Conservation (phyloP, 2,888 invertebrate species). For the Plebejus argus region DNA sequence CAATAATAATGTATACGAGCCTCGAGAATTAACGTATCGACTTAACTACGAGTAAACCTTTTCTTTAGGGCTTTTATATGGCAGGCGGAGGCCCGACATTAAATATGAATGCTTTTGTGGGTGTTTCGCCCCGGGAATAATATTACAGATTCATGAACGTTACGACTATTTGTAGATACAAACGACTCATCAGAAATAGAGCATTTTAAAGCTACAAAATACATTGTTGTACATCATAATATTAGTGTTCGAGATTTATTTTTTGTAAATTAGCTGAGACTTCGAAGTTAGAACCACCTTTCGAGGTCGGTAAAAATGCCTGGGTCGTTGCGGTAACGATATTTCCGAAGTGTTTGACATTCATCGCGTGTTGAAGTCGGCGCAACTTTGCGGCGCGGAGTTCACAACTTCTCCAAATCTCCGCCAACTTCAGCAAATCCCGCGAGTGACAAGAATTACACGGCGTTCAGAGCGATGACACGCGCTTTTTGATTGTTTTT, state of each 20-base stretch:
- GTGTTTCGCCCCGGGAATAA: not conserved
- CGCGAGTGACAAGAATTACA: not conserved
- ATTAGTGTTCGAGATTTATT: not conserved
- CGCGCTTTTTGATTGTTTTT: not conserved
- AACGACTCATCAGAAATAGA: not conserved
- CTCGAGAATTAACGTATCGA: slow-evolving; percentile 5
- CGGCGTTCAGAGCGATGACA: not conserved
- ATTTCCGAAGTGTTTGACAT: not conserved
- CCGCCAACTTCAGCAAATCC: not conserved
- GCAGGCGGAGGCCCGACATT: not conserved
- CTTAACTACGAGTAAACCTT: slow-evolving; percentile 15
- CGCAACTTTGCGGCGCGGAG: not conserved
- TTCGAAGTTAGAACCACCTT: not conserved
- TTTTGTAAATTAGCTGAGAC: not conserved
- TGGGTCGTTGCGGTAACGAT: not conserved
- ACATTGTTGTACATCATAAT: not conserved
- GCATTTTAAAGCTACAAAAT: not conserved
- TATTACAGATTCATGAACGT: not conserved
- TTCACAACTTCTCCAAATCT: slow-evolving; percentile 7
- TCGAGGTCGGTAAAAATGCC: not conserved
- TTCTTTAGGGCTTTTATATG: slow-evolving; percentile 18
- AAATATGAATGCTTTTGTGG: slow-evolving; percentile 14
- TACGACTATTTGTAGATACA: not conserved
- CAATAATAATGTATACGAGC: slow-evolving; percentile 17
- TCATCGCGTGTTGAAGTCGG: slow-evolving; percentile 9